A percentile compares a stretch with the other conserved stretches of the same genome.
These are phyloP conservation scores for Parnassius mnemosyne DNA, from an alignment of 2,888 invertebrate genomes.

Conservation along the genomic window DNA sequence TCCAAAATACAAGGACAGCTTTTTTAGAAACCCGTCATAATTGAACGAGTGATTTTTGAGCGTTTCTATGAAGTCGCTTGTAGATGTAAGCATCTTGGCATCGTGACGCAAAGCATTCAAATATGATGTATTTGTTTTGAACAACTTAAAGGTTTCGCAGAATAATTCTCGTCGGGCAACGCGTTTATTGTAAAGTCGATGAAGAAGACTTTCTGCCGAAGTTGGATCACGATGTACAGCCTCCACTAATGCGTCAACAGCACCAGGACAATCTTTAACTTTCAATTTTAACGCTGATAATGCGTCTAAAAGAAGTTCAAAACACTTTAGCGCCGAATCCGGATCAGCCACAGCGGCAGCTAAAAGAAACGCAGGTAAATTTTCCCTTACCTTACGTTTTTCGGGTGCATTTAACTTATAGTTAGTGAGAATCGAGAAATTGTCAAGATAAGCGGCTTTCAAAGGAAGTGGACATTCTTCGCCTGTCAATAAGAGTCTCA, in stretches of 20 bases:
- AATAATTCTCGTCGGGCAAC: constrained; percentile 50
- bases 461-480: constrained; percentile 34
- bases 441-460: constrained; percentile 39
- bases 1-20: constrained; percentile 50
- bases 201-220: constrained; percentile 35
- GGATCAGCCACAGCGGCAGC: constrained; percentile 32
- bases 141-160: constrained; percentile 42
- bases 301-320: constrained; percentile 41
- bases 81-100: constrained; percentile 20
- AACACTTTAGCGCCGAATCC: constrained; percentile 25
- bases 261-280: constrained; percentile 35
- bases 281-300: constrained; percentile 41
- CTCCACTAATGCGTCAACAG: constrained; percentile 36
- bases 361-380: constrained; percentile 38
- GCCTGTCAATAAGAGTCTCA: constrained; percentile 45
- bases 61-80: constrained; percentile 36
- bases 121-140: constrained; percentile 47
- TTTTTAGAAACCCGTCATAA: constrained; percentile 44
- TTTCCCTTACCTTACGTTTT: constrained; percentile 34
- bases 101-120: constrained; percentile 57
- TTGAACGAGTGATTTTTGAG: constrained; percentile 29
- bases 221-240: constrained; percentile 37
- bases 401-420: constrained; percentile 47
- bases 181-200: constrained; percentile 40
- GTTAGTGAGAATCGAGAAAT: constrained; percentile 47